Percentiles rank a stretch among this genome's conserved stretches.
phyloP scores from a whole-genome alignment of 1,140 invertebrate species.

The Drosophila repletoides region DNA sequence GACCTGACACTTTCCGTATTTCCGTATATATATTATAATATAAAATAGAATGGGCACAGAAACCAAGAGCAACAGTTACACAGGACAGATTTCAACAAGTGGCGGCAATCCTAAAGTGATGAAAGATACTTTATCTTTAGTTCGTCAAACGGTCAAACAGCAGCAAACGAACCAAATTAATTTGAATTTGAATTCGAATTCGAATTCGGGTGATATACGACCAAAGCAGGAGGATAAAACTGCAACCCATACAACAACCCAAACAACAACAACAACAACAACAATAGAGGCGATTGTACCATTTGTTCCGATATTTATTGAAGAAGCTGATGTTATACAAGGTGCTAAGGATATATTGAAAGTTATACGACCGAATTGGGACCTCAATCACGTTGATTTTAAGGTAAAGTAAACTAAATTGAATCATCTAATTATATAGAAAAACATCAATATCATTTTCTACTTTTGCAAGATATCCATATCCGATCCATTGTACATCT shows the following conservation, averaged over 20 bases:
- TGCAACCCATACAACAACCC: neutral
- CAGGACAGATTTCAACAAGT: conserved; percentile 80
- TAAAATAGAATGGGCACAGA: conserved; percentile 82
- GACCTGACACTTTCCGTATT: conserved; percentile 76
- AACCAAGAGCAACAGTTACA: conserved; percentile 81
- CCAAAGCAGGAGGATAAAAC: conserved; percentile 20
- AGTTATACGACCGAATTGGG: conserved; percentile 84
- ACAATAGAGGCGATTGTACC: conserved; percentile 60
- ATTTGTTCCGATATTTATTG: conserved; percentile 83
- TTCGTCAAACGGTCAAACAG: conserved; percentile 70
- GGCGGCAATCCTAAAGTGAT: conserved; percentile 80
- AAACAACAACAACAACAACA: conserved; percentile 23
- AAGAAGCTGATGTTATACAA: conserved; percentile 83
- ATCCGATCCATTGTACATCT: conserved; percentile 16
- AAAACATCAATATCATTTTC: conserved; percentile 49
- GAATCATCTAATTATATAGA: neutral
- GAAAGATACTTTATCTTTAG: conserved; percentile 78
- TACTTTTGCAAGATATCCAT: conserved; percentile 41
- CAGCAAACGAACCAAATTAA: conserved; percentile 66
- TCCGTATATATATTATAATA: conserved; percentile 74
- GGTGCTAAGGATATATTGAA: conserved; percentile 84
- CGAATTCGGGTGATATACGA: conserved; percentile 46
- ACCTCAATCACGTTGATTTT: conserved; percentile 82
- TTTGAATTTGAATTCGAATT: conserved; percentile 48
- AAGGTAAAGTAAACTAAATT: conserved; percentile 82